phyloP scores from a whole-genome alignment of 2,113 vertebrate genomes.

The Symphodus melops region DNA sequence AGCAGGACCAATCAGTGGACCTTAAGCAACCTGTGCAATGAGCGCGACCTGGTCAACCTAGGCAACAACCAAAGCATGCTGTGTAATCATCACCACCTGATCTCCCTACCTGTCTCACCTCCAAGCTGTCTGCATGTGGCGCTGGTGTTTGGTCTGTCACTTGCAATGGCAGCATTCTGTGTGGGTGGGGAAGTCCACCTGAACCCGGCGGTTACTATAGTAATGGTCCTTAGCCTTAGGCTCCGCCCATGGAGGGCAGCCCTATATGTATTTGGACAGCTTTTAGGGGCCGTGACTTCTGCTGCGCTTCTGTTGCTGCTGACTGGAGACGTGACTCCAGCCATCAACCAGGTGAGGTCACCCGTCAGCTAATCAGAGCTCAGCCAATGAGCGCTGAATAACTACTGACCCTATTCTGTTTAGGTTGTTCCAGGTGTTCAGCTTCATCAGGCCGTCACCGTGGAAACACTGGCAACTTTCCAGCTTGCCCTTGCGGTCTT shows the following conservation, averaged over 20 bases:
- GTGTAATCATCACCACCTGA: not conserved
- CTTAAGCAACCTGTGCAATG: not conserved
- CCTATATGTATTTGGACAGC: slow-evolving; percentile 16
- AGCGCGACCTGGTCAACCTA: no score
- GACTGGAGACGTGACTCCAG: slow-evolving; percentile 5
- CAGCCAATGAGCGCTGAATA: not conserved
- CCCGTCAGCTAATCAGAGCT: not conserved
- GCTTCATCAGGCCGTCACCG: not conserved
- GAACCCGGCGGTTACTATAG: slow-evolving; percentile 23
- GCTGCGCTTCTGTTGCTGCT: slow-evolving; percentile 7
- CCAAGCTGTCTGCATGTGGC: slow-evolving; percentile 1
- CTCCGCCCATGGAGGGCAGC: slow-evolving; percentile 17
- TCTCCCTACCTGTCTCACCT: not conserved
- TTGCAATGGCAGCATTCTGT: slow-evolving; percentile 11
- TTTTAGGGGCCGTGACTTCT: slow-evolving; percentile 21
- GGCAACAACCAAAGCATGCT: no score
- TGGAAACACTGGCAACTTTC: slow-evolving; percentile 21
- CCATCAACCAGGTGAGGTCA: slow-evolving; percentile 2
- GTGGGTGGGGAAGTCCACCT: slow-evolving; percentile 14
- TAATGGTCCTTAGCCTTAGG: slow-evolving; percentile 6
- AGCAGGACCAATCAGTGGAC: no score
- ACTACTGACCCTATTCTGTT: not conserved
- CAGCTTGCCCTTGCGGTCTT: slow-evolving; percentile 29
- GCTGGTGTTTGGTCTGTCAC: slow-evolving; percentile 29
- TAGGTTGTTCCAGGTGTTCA: not conserved